Conservation (phyloP, 2,888 invertebrate species). For the Chaetoderma sp. region DNA sequence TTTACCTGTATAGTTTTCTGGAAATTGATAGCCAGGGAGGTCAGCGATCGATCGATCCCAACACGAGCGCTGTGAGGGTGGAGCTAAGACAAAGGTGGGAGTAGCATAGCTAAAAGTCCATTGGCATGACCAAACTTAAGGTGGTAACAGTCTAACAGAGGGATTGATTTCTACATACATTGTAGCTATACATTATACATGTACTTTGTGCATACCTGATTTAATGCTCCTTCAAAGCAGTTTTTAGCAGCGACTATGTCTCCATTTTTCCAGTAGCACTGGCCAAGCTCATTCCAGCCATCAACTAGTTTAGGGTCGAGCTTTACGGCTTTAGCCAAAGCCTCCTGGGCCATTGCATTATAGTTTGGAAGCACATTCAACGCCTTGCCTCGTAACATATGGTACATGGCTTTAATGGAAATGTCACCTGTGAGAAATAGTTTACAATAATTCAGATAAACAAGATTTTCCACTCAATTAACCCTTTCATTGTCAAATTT, state of each 20-base stretch:
- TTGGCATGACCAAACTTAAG: too few relatives aligned
- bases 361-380: constrained; percentile 80
- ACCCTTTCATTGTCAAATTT: too few relatives aligned
- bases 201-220: constrained; percentile 68
- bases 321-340: constrained; percentile 86
- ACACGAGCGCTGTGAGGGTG: too few relatives aligned
- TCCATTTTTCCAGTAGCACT: constrained; percentile 88
- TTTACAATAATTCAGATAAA: neutral
- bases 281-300: constrained; percentile 91
- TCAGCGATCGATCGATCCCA: too few relatives aligned
- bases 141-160: too few relatives aligned
- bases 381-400: constrained; percentile 79
- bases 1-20: too few relatives aligned
- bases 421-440: constrained; percentile 46
- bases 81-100: too few relatives aligned
- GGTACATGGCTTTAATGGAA: constrained; percentile 60
- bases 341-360: constrained; percentile 79
- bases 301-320: constrained; percentile 83
- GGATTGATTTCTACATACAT: too few relatives aligned
- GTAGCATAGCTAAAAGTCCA: too few relatives aligned
- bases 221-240: constrained; percentile 81
- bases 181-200: too few relatives aligned
- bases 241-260: constrained; percentile 84
- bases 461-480: neutral
- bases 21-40: too few relatives aligned